phyloP scores from a whole-genome alignment of 2,797 vertebrate genomes.

The Austrolebias charrua region DNA sequence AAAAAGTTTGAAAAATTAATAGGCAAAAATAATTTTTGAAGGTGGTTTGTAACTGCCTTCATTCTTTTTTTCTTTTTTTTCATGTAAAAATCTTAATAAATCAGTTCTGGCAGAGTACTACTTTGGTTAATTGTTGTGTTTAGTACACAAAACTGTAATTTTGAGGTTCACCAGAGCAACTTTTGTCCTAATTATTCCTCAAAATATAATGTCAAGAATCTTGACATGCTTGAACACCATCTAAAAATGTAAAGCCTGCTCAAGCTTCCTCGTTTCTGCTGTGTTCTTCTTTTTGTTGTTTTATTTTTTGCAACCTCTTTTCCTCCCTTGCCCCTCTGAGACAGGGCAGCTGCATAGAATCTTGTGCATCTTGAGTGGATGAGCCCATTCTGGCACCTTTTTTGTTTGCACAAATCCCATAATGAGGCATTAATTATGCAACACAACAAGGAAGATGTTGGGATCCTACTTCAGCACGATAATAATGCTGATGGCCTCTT shows the following conservation, averaged over 20 bases:
- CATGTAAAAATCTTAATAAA: too few relatives aligned
- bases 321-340: conserved; percentile 41
- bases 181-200: conserved; percentile 55
- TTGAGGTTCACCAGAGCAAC: conserved; percentile 49
- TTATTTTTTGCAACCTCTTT: conserved; percentile 13
- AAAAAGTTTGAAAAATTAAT: too few relatives aligned
- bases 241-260: conserved; percentile 9
- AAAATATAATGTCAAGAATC: neutral
- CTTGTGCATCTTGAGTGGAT: conserved; percentile 71
- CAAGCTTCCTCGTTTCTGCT: conserved; percentile 16
- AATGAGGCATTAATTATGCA: conserved; percentile 82
- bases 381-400: conserved; percentile 56
- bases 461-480: conserved; percentile 68
- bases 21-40: too few relatives aligned
- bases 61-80: too few relatives aligned
- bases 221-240: conserved; percentile 23
- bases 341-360: conserved; percentile 66
- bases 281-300: conserved; percentile 19
- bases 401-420: conserved; percentile 68
- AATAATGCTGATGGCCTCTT: conserved; percentile 60
- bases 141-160: conserved; percentile 18
- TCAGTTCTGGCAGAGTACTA: neutral
- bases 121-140: conserved; percentile 24
- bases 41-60: too few relatives aligned
- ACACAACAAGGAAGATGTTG: conserved; percentile 49